Evolutionary conservation across 2,888 invertebrate species (phyloP).

Genomic region (Auanema freiburgensis): DNA sequence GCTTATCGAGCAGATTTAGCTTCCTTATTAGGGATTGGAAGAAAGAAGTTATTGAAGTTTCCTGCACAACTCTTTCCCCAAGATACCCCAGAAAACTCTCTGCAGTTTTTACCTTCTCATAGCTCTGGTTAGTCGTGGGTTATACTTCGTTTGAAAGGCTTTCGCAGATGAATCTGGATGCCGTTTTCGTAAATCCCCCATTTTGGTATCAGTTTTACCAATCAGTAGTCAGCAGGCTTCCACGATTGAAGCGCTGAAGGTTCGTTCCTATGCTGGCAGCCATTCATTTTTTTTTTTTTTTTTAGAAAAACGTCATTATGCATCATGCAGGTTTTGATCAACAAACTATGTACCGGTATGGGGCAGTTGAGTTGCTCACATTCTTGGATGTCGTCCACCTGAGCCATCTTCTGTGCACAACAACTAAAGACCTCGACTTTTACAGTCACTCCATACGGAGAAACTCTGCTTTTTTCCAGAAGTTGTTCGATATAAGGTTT

Average conservation of each 20-base stretch:
- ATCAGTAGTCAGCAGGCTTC: not conserved
- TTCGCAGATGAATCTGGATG: constrained; percentile 1
- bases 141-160: not conserved
- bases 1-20: not conserved
- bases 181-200: not conserved
- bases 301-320: constrained; percentile 1
- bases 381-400: no score
- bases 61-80: not conserved
- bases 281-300: no score
- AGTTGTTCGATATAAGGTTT: no score
- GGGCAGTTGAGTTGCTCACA: not conserved
- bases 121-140: not conserved
- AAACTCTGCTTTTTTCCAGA: no score
- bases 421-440: no score
- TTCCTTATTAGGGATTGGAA: constrained; percentile 1
- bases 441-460: no score
- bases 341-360: not conserved
- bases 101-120: not conserved
- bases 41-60: not conserved
- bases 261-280: no score
- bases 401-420: no score
- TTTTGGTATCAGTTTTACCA: not conserved
- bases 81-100: not conserved
- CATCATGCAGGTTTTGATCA: not conserved
- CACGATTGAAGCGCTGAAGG: no score